These are phyloP conservation scores for Drosophila pachea DNA, from an alignment of 1,140 invertebrate species.

Conservation along the genomic window DNA sequence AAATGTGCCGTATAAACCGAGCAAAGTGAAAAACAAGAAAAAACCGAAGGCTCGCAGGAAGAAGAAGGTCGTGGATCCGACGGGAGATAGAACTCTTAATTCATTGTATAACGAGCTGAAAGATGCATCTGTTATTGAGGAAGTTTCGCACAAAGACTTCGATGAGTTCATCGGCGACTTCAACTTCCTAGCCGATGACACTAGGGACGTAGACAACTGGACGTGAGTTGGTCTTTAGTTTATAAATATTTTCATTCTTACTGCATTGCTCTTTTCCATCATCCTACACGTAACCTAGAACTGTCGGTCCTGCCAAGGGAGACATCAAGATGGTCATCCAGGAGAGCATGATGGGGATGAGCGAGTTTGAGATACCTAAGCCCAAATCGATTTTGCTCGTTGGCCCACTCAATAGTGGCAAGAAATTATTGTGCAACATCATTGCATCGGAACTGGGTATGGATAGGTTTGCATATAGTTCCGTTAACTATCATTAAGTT, in stretches of 20 bases:
- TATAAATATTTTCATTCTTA: neutral
- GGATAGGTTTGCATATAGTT: neutral
- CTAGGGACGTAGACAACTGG: conserved; percentile 73
- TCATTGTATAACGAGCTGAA: conserved; percentile 90
- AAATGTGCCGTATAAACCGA: conserved; percentile 68
- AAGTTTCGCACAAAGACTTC: conserved; percentile 83
- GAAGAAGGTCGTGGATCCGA: conserved; percentile 85
- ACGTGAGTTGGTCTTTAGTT: conserved; percentile 49
- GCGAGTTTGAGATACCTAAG: conserved; percentile 84
- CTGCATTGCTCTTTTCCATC: neutral
- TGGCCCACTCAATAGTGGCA: conserved; percentile 88
- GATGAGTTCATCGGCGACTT: conserved; percentile 86
- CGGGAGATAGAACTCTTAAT: conserved; percentile 86
- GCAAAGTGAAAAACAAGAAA: conserved; percentile 69
- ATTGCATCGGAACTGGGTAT: conserved; percentile 87
- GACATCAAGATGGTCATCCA: conserved; percentile 82
- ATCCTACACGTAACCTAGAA: conserved; percentile 61
- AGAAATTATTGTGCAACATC: conserved; percentile 87
- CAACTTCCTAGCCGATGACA: conserved; percentile 82
- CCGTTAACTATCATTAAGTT: neutral
- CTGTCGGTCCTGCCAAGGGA: conserved; percentile 81
- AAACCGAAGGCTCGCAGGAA: conserved; percentile 83
- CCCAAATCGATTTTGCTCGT: conserved; percentile 87
- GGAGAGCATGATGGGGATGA: conserved; percentile 77
- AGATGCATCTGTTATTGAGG: conserved; percentile 85